Evolutionary conservation across 2,113 vertebrate genomes (phyloP).

Genomic region (Coracopsis vasa): DNA sequence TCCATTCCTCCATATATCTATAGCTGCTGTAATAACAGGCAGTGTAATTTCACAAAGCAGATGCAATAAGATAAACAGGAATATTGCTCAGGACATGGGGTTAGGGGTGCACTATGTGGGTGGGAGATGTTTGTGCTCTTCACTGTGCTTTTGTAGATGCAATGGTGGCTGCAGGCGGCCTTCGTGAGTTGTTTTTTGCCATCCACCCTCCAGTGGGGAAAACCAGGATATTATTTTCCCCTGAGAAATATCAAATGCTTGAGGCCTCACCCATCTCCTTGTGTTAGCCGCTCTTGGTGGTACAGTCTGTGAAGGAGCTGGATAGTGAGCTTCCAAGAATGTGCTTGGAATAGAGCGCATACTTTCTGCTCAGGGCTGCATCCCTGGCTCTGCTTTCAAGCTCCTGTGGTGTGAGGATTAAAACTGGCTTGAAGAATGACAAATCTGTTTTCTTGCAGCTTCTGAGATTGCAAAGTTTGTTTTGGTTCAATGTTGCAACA

Average conservation of each 20-base stretch:
- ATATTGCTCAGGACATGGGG: background rate
- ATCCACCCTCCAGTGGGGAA: background rate
- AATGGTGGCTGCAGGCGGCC: background rate
- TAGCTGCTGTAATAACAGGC: background rate
- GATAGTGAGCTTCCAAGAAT: background rate
- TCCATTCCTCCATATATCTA: background rate
- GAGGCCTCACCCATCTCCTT: background rate
- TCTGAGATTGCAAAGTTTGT: slow-evolving; percentile 41
- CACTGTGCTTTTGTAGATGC: background rate
- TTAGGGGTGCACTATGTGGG: background rate
- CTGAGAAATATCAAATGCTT: background rate
- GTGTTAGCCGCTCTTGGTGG: background rate
- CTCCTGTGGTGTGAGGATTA: background rate
- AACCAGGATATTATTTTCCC: background rate
- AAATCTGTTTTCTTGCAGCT: slow-evolving; percentile 10
- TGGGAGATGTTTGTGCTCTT: background rate
- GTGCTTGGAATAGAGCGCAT: background rate
- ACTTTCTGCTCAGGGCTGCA: background rate
- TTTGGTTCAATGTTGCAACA: slow-evolving; percentile 31
- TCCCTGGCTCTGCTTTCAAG: background rate
- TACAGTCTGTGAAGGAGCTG: background rate
- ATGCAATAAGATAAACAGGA: background rate
- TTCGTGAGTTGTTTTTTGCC: background rate
- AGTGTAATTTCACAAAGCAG: background rate
- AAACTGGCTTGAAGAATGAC: background rate